Conservation (phyloP, 2,113 vertebrate genomes). For the Herpailurus yagouaroundi region DNA sequence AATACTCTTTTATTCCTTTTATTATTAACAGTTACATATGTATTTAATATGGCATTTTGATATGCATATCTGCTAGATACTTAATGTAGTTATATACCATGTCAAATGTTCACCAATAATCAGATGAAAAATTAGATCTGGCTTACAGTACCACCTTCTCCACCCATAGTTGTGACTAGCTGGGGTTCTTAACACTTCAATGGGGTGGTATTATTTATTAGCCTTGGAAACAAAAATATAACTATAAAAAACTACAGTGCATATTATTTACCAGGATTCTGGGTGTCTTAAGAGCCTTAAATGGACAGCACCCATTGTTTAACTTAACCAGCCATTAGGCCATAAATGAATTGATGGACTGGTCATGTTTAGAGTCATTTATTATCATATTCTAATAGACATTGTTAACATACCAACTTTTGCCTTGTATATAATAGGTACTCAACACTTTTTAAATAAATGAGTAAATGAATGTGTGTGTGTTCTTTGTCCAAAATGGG, state of each 20-base stretch:
- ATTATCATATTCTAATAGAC: slow-evolving; percentile 69
- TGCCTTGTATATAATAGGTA: slow-evolving; percentile 80
- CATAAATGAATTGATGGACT: slow-evolving; percentile 57
- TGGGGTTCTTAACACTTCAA: slow-evolving; percentile 30
- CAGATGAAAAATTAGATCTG: slow-evolving; percentile 57
- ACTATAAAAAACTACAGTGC: slow-evolving; percentile 66
- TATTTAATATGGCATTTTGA: slow-evolving; percentile 68
- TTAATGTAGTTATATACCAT: slow-evolving; percentile 62
- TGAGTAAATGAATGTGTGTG: slow-evolving; percentile 73
- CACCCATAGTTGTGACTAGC: slow-evolving; percentile 53
- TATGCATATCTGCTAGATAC: slow-evolving; percentile 63
- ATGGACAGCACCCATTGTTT: slow-evolving; percentile 50
- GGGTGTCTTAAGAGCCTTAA: slow-evolving; percentile 63
- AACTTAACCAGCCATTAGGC: slow-evolving; percentile 66
- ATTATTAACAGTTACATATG: slow-evolving; percentile 55
- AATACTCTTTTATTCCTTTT: slow-evolving; percentile 57
- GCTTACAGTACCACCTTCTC: slow-evolving; percentile 44
- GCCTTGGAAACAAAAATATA: slow-evolving; percentile 54
- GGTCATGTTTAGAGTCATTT: slow-evolving; percentile 71
- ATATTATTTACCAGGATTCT: slow-evolving; percentile 55
- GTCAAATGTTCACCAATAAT: slow-evolving; percentile 66
- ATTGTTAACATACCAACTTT: slow-evolving; percentile 74
- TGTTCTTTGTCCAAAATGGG: slow-evolving; percentile 78
- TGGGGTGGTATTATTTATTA: slow-evolving; percentile 55
- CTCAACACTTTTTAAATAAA: slow-evolving; percentile 80